Conservation (phyloP, 2,113 vertebrate species). For the Oreotrochilus melanogaster region DNA sequence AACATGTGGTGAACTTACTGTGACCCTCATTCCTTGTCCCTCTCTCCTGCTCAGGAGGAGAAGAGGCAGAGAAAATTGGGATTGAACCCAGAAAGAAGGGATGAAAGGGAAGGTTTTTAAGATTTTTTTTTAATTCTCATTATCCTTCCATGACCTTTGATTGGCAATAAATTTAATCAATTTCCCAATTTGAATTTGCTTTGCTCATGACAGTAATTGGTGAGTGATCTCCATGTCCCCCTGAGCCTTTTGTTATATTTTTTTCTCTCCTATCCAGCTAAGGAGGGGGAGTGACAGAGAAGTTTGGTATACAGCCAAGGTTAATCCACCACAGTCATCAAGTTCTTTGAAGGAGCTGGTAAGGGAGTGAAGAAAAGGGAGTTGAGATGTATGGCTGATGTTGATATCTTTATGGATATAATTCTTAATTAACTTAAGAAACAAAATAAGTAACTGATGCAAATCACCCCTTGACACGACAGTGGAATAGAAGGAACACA, state of each 20-base stretch:
- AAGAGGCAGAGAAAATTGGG: neutral
- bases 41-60: rapidly evolving
- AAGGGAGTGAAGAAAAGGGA: neutral
- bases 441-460: too few species aligned
- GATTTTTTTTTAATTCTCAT: neutral
- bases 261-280: neutral
- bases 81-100: neutral
- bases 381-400: neutral
- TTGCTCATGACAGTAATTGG: neutral
- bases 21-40: rapidly evolving
- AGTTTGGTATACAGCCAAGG: neutral
- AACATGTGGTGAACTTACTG: neutral
- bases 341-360: neutral
- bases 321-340: neutral
- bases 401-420: too few species aligned
- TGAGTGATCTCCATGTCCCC: neutral
- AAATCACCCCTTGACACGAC: too few species aligned
- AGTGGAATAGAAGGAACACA: too few species aligned
- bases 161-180: neutral
- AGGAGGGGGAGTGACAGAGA: neutral
- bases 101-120: neutral
- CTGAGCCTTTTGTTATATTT: neutral
- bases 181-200: neutral
- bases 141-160: neutral
- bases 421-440: too few species aligned